Evolutionary conservation across 2,888 invertebrate species (phyloP).

Genomic region (Drosophila leonis): DNA sequence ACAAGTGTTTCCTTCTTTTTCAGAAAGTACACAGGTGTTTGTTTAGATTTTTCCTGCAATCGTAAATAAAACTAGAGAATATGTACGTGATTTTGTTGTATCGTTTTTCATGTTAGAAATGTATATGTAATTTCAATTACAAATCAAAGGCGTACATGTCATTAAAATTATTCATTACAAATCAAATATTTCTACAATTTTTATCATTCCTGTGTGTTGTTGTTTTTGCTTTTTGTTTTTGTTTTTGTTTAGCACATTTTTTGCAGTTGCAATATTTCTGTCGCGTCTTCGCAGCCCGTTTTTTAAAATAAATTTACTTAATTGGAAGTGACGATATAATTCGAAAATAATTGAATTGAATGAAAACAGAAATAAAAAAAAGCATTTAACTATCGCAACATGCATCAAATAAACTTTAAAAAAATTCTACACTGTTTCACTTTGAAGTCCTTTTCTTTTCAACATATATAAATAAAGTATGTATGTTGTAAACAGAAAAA

Average conservation of each 20-base stretch:
- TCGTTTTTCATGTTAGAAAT: slow-evolving; percentile 76
- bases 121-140: slow-evolving; percentile 78
- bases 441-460: slow-evolving; percentile 2
- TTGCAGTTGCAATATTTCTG: slow-evolving; percentile 43
- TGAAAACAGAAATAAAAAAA: slow-evolving; percentile 47
- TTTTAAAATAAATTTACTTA: slow-evolving; percentile 14
- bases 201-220: slow-evolving; percentile 47
- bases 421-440: slow-evolving; percentile 9
- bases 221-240: slow-evolving; percentile 14
- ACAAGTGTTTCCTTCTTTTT: slow-evolving; percentile 31
- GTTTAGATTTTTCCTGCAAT: slow-evolving; percentile 12
- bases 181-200: slow-evolving; percentile 78
- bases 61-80: slow-evolving; percentile 37
- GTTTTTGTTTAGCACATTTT: slow-evolving; percentile 47
- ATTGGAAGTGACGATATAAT: slow-evolving; percentile 20
- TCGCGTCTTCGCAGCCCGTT: slow-evolving; percentile 47
- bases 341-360: slow-evolving; percentile 16
- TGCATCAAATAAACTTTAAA: slow-evolving; percentile 32
- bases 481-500: slow-evolving; percentile 49
- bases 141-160: slow-evolving; percentile 76
- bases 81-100: slow-evolving; percentile 30
- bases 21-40: slow-evolving; percentile 1
- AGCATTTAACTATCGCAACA: slow-evolving; percentile 27
- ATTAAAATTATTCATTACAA: slow-evolving; percentile 79
- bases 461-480: slow-evolving; percentile 19